Conservation (phyloP, 2,113 vertebrate species). For the Apodemus speciosus region DNA sequence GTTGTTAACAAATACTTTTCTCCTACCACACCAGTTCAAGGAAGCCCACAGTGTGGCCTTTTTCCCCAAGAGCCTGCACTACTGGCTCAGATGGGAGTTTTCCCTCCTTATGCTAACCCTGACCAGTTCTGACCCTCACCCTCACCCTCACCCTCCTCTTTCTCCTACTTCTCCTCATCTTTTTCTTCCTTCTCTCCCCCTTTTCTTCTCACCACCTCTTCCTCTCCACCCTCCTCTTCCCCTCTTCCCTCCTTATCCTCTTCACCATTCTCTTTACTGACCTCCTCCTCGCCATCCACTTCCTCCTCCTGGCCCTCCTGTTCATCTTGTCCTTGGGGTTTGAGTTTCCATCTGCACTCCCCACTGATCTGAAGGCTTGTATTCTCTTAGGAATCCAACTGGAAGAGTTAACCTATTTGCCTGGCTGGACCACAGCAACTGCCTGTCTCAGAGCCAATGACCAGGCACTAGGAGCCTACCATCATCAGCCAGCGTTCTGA, state of each 20-base stretch:
- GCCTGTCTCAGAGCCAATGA: background rate
- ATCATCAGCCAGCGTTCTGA: too few species aligned
- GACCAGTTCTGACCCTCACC: too few species aligned
- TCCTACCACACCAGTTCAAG: background rate
- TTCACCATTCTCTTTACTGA: too few species aligned
- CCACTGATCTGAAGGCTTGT: background rate
- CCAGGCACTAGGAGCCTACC: rapidly evolving
- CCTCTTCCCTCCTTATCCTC: background rate
- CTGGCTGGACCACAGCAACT: background rate
- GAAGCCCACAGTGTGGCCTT: rapidly evolving
- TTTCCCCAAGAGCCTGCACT: background rate
- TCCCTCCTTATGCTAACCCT: too few species aligned
- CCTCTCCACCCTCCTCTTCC: background rate
- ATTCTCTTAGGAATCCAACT: background rate
- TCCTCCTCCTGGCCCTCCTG: background rate
- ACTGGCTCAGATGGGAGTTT: background rate
- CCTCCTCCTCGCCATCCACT: background rate
- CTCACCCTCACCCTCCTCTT: too few species aligned
- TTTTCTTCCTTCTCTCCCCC: background rate
- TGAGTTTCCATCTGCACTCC: background rate
- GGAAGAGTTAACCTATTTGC: background rate
- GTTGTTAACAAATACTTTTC: background rate
- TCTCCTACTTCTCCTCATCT: background rate
- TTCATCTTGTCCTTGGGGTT: background rate
- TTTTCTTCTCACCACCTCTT: background rate